Conservation (phyloP, 2,797 vertebrate genomes). For the Parambassis ranga region DNA sequence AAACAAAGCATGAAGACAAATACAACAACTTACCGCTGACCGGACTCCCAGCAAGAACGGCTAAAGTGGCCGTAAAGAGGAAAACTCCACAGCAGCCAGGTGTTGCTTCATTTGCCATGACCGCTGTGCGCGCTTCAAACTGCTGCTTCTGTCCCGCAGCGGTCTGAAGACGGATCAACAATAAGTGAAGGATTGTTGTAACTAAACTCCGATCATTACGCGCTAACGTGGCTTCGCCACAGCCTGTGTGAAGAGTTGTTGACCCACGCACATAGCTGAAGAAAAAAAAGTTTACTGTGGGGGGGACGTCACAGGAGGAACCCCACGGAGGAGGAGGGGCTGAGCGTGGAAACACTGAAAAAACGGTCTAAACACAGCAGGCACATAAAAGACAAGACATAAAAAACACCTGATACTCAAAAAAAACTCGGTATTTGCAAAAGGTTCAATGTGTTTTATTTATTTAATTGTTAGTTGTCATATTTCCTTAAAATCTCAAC, state of each 20-base stretch:
- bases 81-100: conserved; percentile 31
- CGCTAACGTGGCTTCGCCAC: not conserved
- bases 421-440: too few species aligned
- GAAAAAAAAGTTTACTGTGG: conserved; percentile 14
- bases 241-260: not conserved
- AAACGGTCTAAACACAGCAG: not conserved
- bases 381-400: not conserved
- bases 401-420: not conserved
- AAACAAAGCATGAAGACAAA: not conserved
- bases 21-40: conserved; percentile 57
- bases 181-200: too few species aligned
- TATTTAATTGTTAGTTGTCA: too few species aligned
- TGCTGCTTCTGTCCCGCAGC: not conserved
- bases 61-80: conserved; percentile 15
- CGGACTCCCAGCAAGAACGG: conserved; percentile 17
- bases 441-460: too few species aligned
- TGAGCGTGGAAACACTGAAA: not conserved
- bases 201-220: conserved; percentile 22
- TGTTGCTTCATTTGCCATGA: conserved; percentile 47
- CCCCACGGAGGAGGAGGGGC: conserved; percentile 59
- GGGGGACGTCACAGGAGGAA: conserved; percentile 51
- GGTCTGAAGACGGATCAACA: not conserved
- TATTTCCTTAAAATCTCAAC: too few species aligned
- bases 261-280: conserved; percentile 10
- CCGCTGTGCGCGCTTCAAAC: not conserved